Base-by-base conservation (phyloP, 2,888 invertebrate genomes). In the Eubasilissa splendida region DNA sequence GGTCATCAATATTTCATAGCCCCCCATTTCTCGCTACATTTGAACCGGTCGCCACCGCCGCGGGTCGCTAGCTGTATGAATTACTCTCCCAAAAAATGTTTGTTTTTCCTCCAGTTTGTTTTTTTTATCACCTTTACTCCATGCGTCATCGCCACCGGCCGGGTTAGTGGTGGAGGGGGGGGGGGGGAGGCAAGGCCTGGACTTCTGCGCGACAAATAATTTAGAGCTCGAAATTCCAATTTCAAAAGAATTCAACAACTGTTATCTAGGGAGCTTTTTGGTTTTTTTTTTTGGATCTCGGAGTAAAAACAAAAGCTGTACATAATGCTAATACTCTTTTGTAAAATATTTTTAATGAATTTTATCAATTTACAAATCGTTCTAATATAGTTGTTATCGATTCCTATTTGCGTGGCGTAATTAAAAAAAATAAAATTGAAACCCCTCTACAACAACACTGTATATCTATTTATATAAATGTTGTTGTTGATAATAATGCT, bases 11-110 rank as follows among this genome's bases (percentile, higher is more conserved):
- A 83, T 83, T 83, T 83, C 81, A 83, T 77, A 71, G 76, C 66
- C 75, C 70, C 77, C 74, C 80, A 81, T 83, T 83, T 81, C 74
- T 76, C 83, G 83, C 81, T 83, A 83, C 80, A 83, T 83, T 83
- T 79, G 81, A 80, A 74, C 80, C 77, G 76, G 71, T 75, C 80
- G 79, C 74, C 65, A 22, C 74, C 73, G 76, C 52, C 70, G 66
- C 70, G 78, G 82, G 82, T 81, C 83, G 81, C 83, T 77, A 75
- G 80, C 80, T 80, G 77, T 75, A 77, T 83, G 80, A 81, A 80
- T 81, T 80, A 81, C 83, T 83, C 79, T 79, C 74, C 52, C 75
- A 75, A 77, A 79, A 81, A 80, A 76, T 82, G 80, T 80, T 82
- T 82, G 80, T 82, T 82, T 82, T 81, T 66, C 70, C 73, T 63